Conservation (phyloP, 2,888 invertebrate genomes). For the Taphrorychus bicolor region DNA sequence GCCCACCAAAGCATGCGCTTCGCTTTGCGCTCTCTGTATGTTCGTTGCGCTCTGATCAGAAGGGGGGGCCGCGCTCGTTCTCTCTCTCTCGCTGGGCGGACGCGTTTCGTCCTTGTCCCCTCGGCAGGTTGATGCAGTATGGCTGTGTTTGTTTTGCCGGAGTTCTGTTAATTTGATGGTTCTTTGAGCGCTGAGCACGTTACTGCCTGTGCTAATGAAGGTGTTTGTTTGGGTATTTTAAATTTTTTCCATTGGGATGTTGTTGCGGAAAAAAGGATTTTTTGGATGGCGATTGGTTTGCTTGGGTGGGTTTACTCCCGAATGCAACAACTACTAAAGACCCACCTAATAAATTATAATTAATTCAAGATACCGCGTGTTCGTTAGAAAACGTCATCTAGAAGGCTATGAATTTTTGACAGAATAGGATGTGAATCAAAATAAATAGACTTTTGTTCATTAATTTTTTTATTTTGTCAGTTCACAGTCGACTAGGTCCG, state of each 20-base stretch:
- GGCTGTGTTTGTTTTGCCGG: slow-evolving; percentile 32
- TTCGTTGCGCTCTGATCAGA: neutral
- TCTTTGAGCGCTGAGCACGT: slow-evolving; percentile 15
- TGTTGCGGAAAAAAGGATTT: neutral
- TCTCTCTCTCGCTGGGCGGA: slow-evolving; percentile 5
- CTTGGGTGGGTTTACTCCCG: neutral
- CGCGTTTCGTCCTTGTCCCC: slow-evolving; percentile 7
- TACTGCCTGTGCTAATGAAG: slow-evolving; percentile 21
- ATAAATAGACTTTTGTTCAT: too few species aligned
- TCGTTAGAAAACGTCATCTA: too few species aligned
- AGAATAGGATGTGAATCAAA: too few species aligned
- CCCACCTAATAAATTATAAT: too few species aligned
- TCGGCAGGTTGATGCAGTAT: slow-evolving; percentile 21
- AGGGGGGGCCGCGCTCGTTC: neutral
- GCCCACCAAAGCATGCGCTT: slow-evolving; percentile 50
- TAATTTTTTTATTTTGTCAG: too few species aligned
- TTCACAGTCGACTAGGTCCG: too few species aligned
- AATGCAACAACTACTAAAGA: too few species aligned
- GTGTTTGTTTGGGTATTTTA: slow-evolving; percentile 5
- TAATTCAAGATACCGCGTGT: too few species aligned
- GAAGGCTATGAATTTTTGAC: too few species aligned
- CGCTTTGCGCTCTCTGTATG: slow-evolving; percentile 7
- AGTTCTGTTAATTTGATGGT: slow-evolving; percentile 13
- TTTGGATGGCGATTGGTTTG: neutral
- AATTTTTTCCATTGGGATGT: neutral